phyloP scores from a whole-genome alignment of 2,888 invertebrate genomes.

The Tridacna crocea region DNA sequence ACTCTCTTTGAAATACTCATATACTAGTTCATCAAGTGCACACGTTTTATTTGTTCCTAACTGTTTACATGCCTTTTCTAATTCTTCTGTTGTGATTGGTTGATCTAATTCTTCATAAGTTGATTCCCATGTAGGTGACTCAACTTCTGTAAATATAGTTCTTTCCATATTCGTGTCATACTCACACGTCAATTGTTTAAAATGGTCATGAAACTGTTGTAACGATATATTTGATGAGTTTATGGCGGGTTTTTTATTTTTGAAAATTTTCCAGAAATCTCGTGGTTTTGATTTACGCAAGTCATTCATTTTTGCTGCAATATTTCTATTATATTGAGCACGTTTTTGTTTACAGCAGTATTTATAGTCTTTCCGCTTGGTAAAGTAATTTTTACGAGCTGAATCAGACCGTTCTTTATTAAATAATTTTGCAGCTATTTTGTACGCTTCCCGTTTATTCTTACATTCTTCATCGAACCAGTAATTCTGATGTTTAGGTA shows the following conservation, averaged over 20 bases:
- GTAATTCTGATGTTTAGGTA: not conserved
- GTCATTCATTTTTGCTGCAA: conserved; percentile 1
- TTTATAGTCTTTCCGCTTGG: conserved; percentile 15
- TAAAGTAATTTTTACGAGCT: not conserved
- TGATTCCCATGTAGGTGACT: not conserved
- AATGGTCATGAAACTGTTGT: conserved; percentile 9
- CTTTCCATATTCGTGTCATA: no score
- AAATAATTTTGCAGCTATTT: not conserved
- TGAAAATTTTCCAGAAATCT: conserved; percentile 16
- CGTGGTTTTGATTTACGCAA: conserved; percentile 7
- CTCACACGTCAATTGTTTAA: conserved; percentile 1
- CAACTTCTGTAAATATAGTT: no score
- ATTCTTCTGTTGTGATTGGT: not conserved
- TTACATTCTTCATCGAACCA: conserved; percentile 10
- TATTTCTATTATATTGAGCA: conserved; percentile 1
- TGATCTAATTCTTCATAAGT: conserved; percentile 14
- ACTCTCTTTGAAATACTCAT: conserved; percentile 9
- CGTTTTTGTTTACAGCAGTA: not conserved
- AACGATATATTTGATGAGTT: not conserved
- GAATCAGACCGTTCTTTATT: not conserved
- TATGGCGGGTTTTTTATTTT: not conserved
- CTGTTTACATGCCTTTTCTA: not conserved
- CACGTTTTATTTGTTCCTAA: conserved; percentile 4
- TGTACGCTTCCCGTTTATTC: not conserved
- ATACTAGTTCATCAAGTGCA: not conserved